phyloP scores from a whole-genome alignment of 2,113 vertebrate genomes.

The Dissostichus mawsoni region DNA sequence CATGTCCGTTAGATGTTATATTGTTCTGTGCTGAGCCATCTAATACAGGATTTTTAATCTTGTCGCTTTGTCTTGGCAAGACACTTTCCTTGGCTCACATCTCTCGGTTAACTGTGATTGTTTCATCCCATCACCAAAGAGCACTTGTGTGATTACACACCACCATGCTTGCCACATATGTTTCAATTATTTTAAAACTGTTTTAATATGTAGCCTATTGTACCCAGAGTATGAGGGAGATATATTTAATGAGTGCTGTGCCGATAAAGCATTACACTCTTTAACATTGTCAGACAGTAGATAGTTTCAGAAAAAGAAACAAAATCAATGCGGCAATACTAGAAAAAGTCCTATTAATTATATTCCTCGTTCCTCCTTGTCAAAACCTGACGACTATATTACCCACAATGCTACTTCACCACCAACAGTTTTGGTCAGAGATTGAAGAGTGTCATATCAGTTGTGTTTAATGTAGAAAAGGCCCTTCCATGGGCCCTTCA shows the following conservation, averaged over 20 bases:
- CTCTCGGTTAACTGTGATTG: constrained; percentile 24
- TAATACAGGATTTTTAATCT: constrained; percentile 60
- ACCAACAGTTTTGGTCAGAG: background rate
- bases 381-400: background rate
- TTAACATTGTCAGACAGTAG: background rate
- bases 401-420: background rate
- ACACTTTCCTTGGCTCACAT: constrained; percentile 43
- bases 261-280: background rate
- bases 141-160: constrained; percentile 45
- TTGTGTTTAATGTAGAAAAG: background rate
- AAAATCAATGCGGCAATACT: background rate
- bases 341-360: background rate
- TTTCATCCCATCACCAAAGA: constrained; percentile 51
- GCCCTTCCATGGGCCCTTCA: too few species aligned
- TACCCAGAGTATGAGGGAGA: background rate
- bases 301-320: background rate
- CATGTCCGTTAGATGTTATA: constrained; percentile 13
- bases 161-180: constrained; percentile 13
- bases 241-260: background rate
- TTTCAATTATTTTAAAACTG: constrained; percentile 27
- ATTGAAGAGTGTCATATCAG: background rate
- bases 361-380: background rate
- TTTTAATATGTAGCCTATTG: constrained; percentile 4
- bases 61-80: constrained; percentile 51
- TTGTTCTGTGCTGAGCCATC: constrained; percentile 35